Base-by-base conservation (phyloP, 2,888 invertebrate species). In the Operophtera brumata region DNA sequence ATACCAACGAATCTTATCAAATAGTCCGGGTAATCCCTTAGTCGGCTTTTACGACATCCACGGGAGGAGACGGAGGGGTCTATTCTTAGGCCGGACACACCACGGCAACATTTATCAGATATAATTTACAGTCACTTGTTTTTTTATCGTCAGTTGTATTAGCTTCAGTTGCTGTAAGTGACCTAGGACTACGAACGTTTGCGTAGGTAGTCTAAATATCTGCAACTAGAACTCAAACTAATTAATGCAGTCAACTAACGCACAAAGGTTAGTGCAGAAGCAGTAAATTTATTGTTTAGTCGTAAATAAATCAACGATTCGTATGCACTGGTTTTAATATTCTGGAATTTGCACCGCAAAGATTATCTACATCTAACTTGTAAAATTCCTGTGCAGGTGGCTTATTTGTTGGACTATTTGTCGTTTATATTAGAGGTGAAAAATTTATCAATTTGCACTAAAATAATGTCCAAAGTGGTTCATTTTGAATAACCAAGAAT, bases 161-260 rank as follows among this genome's bases (percentile, higher is more conserved):
- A 3, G 20, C 4, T 20, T 20, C 20, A 20, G 20, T 4, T 20
- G 20, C 4, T 20, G 20, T 20, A 20, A 20, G 20, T 20, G 20
- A 20, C 2, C 20, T 13, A 36, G 13, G 35, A 12, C 12, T 3
- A n/a, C 42, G 25, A 32, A 37, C 39, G 14, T 41, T 30, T 47
- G 50, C 47, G 56, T 56, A 56, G 56, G 56, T 56, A 52, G 20
- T 40, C 48, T 34, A 42, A 42, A 34, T 49, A 49, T 48, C 45
- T 41, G 34, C 54, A 32, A 26, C 20, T 49, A 59, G 65, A 62
- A 69, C 67, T 62, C 41, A 56, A 57, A 55, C 51, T 61, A 65
- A 66, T 65, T 65, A 67, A 61, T 64, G 54, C 62, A 61, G 60
- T 59, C 48, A 52, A 56, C 57, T 54, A 54, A 52, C 57, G 57